phyloP scores from a whole-genome alignment of 2,888 invertebrate genomes.

The Merodon equestris region DNA sequence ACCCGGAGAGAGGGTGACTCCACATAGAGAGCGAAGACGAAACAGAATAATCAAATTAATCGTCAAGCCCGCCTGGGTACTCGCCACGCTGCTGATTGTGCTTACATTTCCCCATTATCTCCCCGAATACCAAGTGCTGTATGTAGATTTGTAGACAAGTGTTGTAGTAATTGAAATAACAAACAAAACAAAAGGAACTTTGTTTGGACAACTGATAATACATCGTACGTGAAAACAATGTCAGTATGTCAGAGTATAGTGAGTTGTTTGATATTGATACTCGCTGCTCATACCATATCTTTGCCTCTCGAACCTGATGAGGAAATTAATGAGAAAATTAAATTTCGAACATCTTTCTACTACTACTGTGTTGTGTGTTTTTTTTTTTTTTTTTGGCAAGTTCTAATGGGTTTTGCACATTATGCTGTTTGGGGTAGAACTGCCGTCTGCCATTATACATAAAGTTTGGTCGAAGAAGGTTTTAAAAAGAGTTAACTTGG shows the following conservation, averaged over 20 bases:
- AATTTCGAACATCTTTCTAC: too few species aligned
- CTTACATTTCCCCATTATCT: conserved; percentile 33
- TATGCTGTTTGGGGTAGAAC: too few species aligned
- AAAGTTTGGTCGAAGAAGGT: too few species aligned
- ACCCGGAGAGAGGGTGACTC: too few species aligned
- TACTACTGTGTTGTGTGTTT: too few species aligned
- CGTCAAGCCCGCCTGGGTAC: too few species aligned
- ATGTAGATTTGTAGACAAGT: background rate
- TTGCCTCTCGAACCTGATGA: background rate
- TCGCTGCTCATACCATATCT: background rate
- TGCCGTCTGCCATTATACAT: too few species aligned
- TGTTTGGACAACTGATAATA: conserved; percentile 53
- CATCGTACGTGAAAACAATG: conserved; percentile 31
- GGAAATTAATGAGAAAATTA: too few species aligned
- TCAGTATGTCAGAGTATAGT: conserved; percentile 52
- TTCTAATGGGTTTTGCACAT: too few species aligned
- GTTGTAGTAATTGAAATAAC: background rate
- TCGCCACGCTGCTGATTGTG: conserved; percentile 26
- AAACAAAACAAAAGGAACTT: background rate
- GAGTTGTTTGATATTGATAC: background rate
- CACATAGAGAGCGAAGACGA: conserved; percentile 22
- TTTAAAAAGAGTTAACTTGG: too few species aligned
- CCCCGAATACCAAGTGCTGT: conserved; percentile 19
- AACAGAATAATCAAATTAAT: conserved; percentile 57
- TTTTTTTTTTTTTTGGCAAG: too few species aligned